Conservation (phyloP, 2,113 vertebrate genomes). For the Podiceps cristatus region DNA sequence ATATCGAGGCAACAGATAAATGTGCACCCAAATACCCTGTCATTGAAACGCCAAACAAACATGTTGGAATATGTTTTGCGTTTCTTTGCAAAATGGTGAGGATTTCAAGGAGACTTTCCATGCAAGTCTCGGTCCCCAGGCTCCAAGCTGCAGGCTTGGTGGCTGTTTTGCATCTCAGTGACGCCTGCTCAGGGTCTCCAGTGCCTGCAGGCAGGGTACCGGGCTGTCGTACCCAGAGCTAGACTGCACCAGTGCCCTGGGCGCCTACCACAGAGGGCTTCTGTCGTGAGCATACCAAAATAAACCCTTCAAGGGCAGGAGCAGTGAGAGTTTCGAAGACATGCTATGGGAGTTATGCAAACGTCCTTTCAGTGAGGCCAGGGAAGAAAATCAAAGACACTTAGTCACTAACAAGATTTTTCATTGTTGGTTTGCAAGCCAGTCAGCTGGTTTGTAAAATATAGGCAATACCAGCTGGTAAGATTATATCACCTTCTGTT, state of each 20-base stretch:
- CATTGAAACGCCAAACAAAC: background rate
- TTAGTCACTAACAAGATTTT: background rate
- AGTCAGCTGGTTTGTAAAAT: background rate
- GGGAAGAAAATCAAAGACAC: background rate
- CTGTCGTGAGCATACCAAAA: fast-evolving
- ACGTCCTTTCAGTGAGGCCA: background rate
- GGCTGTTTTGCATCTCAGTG: background rate
- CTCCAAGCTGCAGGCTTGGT: background rate
- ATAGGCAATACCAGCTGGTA: background rate
- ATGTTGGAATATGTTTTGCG: fast-evolving
- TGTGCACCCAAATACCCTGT: background rate
- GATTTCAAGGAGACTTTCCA: background rate
- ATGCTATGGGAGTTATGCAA: background rate
- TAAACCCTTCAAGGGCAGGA: background rate
- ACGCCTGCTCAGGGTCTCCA: fast-evolving
- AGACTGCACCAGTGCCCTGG: background rate
- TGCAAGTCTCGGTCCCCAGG: background rate
- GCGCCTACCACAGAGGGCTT: background rate
- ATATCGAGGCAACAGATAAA: too few relatives aligned
- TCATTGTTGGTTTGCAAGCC: background rate
- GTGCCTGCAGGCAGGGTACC: background rate
- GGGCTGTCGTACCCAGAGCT: background rate
- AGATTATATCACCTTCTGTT: background rate
- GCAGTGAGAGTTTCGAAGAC: background rate
- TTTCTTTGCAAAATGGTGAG: background rate